phyloP scores from a whole-genome alignment of 2,113 vertebrate genomes.

The Smithornis capensis region DNA sequence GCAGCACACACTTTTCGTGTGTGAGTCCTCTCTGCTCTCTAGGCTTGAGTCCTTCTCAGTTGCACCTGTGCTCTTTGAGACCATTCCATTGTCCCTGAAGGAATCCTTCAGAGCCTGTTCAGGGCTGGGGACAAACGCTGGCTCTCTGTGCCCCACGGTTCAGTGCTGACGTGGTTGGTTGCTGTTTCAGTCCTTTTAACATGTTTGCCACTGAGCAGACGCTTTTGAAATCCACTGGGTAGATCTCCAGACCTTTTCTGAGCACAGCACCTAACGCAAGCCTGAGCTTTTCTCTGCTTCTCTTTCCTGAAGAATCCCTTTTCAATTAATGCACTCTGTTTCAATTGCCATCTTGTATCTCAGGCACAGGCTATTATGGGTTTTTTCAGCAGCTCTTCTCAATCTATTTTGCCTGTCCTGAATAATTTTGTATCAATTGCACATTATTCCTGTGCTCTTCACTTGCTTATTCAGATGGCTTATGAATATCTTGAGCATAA shows the following conservation, averaged over 20 bases:
- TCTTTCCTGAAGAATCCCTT: background rate
- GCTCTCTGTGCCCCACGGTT: accelerated
- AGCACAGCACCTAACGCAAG: background rate
- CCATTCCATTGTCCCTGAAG: accelerated
- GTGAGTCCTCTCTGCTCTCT: accelerated
- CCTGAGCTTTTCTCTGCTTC: background rate
- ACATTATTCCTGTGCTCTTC: background rate
- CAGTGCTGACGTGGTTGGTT: accelerated
- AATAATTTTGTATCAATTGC: background rate
- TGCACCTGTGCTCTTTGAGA: accelerated
- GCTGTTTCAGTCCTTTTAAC: background rate
- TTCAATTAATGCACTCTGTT: accelerated
- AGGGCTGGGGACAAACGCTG: background rate
- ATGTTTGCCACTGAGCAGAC: background rate
- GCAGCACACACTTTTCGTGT: accelerated
- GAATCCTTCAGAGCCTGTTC: accelerated
- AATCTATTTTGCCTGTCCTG: background rate
- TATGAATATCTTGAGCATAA: background rate
- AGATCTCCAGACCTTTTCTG: background rate
- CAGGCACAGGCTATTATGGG: background rate
- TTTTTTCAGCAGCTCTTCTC: background rate
- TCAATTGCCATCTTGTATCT: background rate
- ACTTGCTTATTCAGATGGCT: background rate
- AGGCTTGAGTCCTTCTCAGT: background rate
- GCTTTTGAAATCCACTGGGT: background rate